phyloP scores from a whole-genome alignment of 2,888 invertebrate genomes.

The Eristalis tenax region DNA sequence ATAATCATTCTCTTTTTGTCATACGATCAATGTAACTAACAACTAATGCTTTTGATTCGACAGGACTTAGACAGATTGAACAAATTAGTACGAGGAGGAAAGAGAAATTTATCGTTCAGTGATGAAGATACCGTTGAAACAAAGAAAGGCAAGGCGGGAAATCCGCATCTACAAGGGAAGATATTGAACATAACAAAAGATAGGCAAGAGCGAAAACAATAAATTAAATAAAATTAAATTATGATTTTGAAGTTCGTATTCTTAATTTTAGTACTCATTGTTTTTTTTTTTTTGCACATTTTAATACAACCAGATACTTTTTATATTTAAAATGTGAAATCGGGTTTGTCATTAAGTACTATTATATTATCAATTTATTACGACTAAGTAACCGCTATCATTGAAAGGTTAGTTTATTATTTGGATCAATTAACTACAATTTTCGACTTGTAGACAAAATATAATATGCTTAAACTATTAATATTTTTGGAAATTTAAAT shows the following conservation, averaged over 20 bases:
- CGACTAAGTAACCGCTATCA: constrained; percentile 12
- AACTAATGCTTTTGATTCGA: neutral
- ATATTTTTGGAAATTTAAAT: constrained; percentile 45
- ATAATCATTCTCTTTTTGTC: neutral
- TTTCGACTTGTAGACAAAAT: constrained; percentile 36
- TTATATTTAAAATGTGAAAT: constrained; percentile 13
- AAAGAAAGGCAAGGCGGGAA: constrained; percentile 46
- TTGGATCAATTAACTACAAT: constrained; percentile 3
- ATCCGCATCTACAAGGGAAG: constrained; percentile 71
- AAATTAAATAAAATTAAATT: constrained; percentile 11
- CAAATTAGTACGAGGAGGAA: constrained; percentile 77
- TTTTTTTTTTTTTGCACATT: constrained; percentile 20
- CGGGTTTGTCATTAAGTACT: constrained; percentile 5
- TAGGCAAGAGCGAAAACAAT: constrained; percentile 74
- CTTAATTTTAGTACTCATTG: constrained; percentile 9
- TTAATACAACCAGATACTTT: constrained; percentile 13
- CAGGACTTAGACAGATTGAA: constrained; percentile 78
- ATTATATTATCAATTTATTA: constrained; percentile 22
- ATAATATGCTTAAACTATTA: constrained; percentile 39
- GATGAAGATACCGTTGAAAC: constrained; percentile 73
- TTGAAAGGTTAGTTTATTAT: constrained; percentile 23
- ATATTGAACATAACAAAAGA: constrained; percentile 75
- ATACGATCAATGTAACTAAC: neutral
- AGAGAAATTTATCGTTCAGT: constrained; percentile 77
- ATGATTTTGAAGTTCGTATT: constrained; percentile 32